phyloP scores from a whole-genome alignment of 2,113 vertebrate species.

The Mesitornis unicolor region DNA sequence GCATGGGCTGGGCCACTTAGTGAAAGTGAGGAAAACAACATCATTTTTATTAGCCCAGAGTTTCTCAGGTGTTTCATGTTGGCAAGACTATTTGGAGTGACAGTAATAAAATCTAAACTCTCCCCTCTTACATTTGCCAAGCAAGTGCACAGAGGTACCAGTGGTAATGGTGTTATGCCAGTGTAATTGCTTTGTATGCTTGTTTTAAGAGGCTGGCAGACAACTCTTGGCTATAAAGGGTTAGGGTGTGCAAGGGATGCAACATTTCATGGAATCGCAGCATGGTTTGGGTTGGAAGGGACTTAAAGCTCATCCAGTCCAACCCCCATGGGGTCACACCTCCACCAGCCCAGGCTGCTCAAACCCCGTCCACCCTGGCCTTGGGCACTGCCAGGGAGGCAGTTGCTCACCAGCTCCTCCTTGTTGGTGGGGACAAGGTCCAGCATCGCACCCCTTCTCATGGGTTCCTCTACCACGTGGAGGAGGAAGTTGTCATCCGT shows the following conservation, averaged over 20 bases:
- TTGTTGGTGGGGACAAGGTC: too few relatives aligned
- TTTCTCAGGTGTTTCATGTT: neutral
- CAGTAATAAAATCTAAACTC: neutral
- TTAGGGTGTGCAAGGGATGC: neutral
- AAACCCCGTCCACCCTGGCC: too few relatives aligned
- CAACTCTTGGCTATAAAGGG: neutral
- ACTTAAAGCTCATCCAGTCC: too few relatives aligned
- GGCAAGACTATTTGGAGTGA: neutral
- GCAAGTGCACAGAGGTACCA: neutral
- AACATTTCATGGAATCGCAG: too few relatives aligned
- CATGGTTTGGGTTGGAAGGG: too few relatives aligned
- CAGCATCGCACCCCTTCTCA: too few relatives aligned
- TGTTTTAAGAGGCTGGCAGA: neutral
- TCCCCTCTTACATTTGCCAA: neutral
- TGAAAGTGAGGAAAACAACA: neutral
- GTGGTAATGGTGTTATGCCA: neutral
- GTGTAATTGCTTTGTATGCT: neutral
- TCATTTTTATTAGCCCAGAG: neutral
- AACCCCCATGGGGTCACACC: too few relatives aligned
- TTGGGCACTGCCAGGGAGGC: too few relatives aligned
- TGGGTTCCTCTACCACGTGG: too few relatives aligned
- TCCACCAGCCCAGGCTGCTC: too few relatives aligned
- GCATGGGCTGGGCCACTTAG: neutral
- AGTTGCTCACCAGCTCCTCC: too few relatives aligned
- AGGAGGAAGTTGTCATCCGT: too few relatives aligned